A percentile compares a stretch with the other conserved stretches of the same genome.
Conservation (phyloP, 2,113 vertebrate genomes). For the Amphiprion percula region DNA sequence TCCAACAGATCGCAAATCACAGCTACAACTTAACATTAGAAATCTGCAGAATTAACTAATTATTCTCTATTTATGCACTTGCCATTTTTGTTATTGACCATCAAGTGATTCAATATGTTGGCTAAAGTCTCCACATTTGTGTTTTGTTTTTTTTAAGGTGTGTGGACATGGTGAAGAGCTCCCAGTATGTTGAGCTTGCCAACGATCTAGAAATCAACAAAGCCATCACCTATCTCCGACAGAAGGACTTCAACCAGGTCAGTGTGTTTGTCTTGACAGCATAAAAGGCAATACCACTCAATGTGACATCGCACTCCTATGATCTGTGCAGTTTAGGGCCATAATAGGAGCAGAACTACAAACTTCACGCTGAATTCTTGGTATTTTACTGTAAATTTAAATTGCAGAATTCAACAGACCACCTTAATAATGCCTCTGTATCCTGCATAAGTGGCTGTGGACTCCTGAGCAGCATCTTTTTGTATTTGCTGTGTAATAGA, state of each 20-base stretch:
- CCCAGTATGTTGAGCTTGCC: conserved; percentile 94
- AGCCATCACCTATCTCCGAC: conserved; percentile 96
- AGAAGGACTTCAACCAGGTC: conserved; percentile 96
- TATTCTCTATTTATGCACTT: neutral
- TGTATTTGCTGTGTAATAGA: neutral
- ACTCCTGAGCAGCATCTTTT: neutral
- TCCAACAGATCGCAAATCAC: no score
- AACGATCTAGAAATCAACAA: conserved; percentile 99
- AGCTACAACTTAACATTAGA: no score
- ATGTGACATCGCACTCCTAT: neutral
- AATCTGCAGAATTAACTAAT: neutral
- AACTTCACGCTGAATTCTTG: neutral
- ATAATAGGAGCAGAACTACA: neutral
- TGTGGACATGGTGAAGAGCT: conserved; percentile 95
- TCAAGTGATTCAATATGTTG: neutral
- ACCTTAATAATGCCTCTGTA: no score
- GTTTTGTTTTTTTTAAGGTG: conserved; percentile 85
- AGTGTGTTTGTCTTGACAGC: conserved; percentile 3
- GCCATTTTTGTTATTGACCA: neutral
- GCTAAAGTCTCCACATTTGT: neutral
- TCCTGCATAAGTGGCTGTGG: neutral
- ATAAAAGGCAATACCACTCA: conserved; percentile 7
- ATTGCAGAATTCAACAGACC: no score
- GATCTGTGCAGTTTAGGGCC: neutral
- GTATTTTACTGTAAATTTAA: no score